phyloP scores from a whole-genome alignment of 1,140 invertebrate species.

The Euborellia annulipes region DNA sequence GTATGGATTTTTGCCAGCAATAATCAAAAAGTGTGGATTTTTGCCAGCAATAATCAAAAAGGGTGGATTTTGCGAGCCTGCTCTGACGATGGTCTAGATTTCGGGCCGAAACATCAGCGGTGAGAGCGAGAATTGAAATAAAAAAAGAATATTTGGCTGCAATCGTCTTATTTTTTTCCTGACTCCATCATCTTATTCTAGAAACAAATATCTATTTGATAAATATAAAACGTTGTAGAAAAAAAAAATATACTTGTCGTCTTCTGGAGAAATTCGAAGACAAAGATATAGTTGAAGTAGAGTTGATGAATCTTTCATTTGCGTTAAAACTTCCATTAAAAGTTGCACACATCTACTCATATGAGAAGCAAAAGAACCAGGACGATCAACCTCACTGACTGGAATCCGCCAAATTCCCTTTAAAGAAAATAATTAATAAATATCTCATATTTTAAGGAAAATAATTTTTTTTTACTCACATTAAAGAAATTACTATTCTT shows the following conservation, averaged over 20 bases:
- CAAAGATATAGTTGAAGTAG: slow-evolving; percentile 67
- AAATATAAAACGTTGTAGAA: too few species aligned
- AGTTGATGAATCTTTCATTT: slow-evolving; percentile 61
- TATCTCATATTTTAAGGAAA: background rate
- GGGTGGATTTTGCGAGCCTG: too few species aligned
- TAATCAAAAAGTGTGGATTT: too few species aligned
- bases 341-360: slow-evolving; percentile 72
- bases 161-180: too few species aligned
- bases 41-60: too few species aligned
- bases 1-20: too few species aligned
- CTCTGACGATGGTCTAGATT: too few species aligned
- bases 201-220: too few species aligned
- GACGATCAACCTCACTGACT: slow-evolving; percentile 72
- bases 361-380: slow-evolving; percentile 80
- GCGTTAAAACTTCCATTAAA: slow-evolving; percentile 61
- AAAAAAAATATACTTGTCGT: slow-evolving; percentile 43
- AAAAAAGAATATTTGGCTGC: too few species aligned
- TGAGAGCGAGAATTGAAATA: too few species aligned
- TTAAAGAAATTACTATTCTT: slow-evolving; percentile 82
- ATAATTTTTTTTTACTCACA: slow-evolving; percentile 30
- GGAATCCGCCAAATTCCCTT: slow-evolving; percentile 85
- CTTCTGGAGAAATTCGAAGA: slow-evolving; percentile 60
- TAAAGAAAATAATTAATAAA: slow-evolving; percentile 11
- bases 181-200: too few species aligned
- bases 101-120: too few species aligned